phyloP scores from a whole-genome alignment of 2,113 vertebrate genomes.

The Brachirus orientalis region DNA sequence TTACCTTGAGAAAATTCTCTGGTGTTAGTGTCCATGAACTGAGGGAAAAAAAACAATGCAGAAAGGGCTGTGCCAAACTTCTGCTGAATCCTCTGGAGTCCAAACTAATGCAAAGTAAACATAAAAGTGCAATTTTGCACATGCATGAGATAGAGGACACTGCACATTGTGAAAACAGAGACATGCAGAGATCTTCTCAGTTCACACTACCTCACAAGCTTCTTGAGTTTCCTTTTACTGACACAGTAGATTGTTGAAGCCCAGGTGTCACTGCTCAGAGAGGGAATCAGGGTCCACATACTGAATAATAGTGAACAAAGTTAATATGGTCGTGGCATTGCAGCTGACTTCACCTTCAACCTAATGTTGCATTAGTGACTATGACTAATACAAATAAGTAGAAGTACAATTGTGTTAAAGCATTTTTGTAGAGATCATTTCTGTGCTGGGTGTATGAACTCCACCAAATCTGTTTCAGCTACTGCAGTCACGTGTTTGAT shows the following conservation, averaged over 20 bases:
- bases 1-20: conserved; percentile 9
- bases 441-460: not conserved
- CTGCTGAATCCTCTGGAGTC: conserved; percentile 21
- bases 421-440: too few species aligned
- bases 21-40: too few species aligned
- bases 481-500: not conserved
- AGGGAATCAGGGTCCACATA: conserved; percentile 15
- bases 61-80: conserved; percentile 6
- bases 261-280: conserved; percentile 18
- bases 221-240: conserved; percentile 57
- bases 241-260: conserved; percentile 35
- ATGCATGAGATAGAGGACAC: conserved; percentile 43
- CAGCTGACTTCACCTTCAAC: not conserved
- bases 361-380: not conserved
- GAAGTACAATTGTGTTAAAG: too few species aligned
- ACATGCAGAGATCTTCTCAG: conserved; percentile 43
- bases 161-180: conserved; percentile 57
- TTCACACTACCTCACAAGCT: conserved; percentile 47
- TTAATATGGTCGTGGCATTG: conserved; percentile 1
- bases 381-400: not conserved
- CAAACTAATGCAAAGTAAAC: conserved; percentile 61
- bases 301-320: not conserved
- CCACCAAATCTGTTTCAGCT: conserved; percentile 5
- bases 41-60: not conserved
- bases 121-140: conserved; percentile 57